Conservation (phyloP, 2,888 invertebrate genomes). For the Tinea trinotella region DNA sequence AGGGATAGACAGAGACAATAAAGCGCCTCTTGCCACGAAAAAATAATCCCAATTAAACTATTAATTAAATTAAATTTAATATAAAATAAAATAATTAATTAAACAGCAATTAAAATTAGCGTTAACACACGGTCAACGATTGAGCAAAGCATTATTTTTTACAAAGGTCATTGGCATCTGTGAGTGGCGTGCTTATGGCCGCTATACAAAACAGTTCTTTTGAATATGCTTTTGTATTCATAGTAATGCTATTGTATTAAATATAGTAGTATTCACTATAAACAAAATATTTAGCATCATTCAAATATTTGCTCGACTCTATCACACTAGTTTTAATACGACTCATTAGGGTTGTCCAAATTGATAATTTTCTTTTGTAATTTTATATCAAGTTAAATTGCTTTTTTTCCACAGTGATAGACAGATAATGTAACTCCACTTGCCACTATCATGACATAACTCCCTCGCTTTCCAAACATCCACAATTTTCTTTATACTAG, state of each 20-base stretch:
- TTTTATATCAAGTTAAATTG: too few species aligned
- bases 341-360: not conserved
- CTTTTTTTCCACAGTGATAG: too few species aligned
- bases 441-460: too few species aligned
- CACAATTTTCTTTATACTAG: too few species aligned
- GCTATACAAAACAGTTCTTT: slow-evolving; percentile 44
- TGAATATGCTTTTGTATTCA: slow-evolving; percentile 43
- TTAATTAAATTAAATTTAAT: too few species aligned
- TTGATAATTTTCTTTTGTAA: too few species aligned
- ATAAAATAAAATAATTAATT: not conserved
- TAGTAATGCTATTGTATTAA: not conserved
- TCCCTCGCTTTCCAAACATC: too few species aligned
- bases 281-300: not conserved
- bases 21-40: too few species aligned
- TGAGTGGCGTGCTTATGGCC: not conserved
- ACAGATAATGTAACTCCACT: too few species aligned
- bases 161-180: slow-evolving; percentile 43
- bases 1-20: too few species aligned
- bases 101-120: not conserved
- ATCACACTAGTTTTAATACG: not conserved
- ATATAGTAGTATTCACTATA: not conserved
- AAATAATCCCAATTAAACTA: too few species aligned
- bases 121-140: not conserved
- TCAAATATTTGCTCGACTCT: not conserved
- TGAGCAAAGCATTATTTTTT: slow-evolving; percentile 21